Conservation (phyloP, 2,113 vertebrate species). For the Elgaria multicarinata region DNA sequence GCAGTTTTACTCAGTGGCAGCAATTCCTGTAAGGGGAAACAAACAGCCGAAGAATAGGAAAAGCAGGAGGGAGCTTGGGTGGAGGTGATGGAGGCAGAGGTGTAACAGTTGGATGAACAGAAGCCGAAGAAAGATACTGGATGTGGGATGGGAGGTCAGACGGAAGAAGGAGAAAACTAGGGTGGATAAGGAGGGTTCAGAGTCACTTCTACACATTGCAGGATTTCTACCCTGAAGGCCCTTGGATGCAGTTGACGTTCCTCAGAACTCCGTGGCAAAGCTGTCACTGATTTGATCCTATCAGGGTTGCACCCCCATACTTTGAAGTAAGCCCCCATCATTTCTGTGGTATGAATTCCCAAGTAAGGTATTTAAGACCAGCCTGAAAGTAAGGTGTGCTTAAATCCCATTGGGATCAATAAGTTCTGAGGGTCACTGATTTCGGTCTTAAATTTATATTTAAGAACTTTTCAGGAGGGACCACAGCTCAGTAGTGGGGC, state of each 20-base stretch:
- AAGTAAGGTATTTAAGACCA: not conserved
- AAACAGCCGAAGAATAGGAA: not conserved
- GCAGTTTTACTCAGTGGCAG: not conserved
- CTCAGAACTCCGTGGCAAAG: not conserved
- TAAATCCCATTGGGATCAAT: too few species aligned
- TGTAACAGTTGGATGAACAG: not conserved
- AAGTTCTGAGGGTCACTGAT: not conserved
- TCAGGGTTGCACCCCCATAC: not conserved
- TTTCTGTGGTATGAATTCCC: not conserved
- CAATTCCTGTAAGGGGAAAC: not conserved
- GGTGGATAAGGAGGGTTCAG: not conserved
- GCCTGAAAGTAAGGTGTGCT: not conserved
- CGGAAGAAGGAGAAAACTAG: not conserved
- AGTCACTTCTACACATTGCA: not conserved
- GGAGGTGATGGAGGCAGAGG: not conserved
- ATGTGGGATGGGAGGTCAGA: constrained; percentile 9
- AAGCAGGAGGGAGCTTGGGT: not conserved
- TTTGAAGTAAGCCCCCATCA: not conserved
- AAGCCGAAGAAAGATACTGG: constrained; percentile 11
- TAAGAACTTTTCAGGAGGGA: too few species aligned
- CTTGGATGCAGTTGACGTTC: not conserved
- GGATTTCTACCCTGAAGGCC: not conserved
- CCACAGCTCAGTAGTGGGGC: too few species aligned
- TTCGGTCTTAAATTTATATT: not conserved
- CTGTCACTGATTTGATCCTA: not conserved